Percentiles rank a stretch among this genome's conserved stretches.
These are phyloP conservation scores for Siderastrea siderea DNA, from an alignment of 92 coral and sea anemone genomes.

Conservation along the genomic window DNA sequence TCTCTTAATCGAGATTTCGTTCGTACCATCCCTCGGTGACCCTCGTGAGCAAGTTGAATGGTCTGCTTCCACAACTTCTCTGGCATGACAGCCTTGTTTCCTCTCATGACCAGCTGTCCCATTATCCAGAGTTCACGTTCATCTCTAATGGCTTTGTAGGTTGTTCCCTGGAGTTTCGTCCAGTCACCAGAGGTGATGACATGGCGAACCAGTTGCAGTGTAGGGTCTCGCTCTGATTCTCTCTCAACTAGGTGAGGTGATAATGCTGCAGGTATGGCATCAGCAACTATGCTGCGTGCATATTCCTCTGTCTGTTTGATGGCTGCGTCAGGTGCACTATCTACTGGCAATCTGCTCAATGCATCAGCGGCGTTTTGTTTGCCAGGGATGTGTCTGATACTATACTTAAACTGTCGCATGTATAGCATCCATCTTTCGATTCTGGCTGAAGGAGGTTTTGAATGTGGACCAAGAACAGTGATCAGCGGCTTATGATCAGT, in stretches of 20 bases:
- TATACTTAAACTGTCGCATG: too few relatives aligned
- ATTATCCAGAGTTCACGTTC: conserved; percentile 58
- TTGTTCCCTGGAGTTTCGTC: conserved; percentile 48
- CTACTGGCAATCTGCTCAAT: conserved; percentile 57
- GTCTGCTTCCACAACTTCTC: conserved; percentile 53
- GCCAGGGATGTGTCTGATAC: neutral
- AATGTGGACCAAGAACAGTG: too few relatives aligned
- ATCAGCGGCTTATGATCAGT: too few relatives aligned
- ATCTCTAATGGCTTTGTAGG: conserved; percentile 53
- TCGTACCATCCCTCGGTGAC: conserved; percentile 53
- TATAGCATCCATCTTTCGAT: too few relatives aligned
- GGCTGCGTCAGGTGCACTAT: conserved; percentile 19
- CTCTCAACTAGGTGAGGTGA: conserved; percentile 29
- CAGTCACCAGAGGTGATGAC: conserved; percentile 45
- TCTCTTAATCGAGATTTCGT: conserved; percentile 40
- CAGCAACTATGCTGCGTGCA: conserved; percentile 50
- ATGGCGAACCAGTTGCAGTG: conserved; percentile 36
- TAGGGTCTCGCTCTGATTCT: conserved; percentile 33
- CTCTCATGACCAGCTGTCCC: conserved; percentile 41
- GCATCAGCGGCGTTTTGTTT: conserved; percentile 35
- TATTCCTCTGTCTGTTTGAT: conserved; percentile 39
- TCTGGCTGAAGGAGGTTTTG: too few relatives aligned
- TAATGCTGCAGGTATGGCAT: conserved; percentile 34
- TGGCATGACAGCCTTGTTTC: conserved; percentile 64
- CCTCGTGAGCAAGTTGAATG: conserved; percentile 52